A percentile compares a stretch with the other conserved stretches of the same genome.
These are phyloP conservation scores for Chauna torquata DNA, from an alignment of 2,113 vertebrate species.

Conservation along the genomic window DNA sequence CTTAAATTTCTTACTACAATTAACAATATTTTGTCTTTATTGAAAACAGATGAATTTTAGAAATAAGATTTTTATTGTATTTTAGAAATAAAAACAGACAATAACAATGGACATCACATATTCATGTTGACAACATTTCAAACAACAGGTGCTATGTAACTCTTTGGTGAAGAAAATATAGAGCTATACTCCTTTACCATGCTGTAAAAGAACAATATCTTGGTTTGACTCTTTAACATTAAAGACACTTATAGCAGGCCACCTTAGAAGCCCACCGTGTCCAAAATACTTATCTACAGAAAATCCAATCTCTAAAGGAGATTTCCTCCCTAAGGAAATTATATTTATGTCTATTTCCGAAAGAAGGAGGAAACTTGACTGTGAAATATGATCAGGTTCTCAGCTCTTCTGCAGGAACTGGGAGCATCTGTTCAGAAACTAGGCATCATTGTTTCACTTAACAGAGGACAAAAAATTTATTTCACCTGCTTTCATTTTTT, in stretches of 20 bases:
- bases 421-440: neutral
- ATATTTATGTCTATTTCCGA: neutral
- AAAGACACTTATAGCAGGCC: neutral
- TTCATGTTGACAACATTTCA: neutral
- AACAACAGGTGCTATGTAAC: neutral
- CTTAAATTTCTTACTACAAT: neutral
- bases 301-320: neutral
- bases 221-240: neutral
- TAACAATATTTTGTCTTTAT: neutral
- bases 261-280: neutral
- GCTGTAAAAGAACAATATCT: neutral
- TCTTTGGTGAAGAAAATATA: neutral
- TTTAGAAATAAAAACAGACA: neutral
- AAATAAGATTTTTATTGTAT: too few species aligned
- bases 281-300: neutral
- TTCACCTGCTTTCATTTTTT: neutral
- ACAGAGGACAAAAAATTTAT: neutral
- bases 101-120: neutral
- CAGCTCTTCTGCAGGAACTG: neutral
- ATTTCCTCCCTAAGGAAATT: neutral
- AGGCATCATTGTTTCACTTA: neutral
- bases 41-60: neutral
- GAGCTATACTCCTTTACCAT: neutral
- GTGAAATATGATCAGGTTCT: neutral
- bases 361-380: neutral